A percentile compares a stretch with the other conserved stretches of the same genome.
These are phyloP conservation scores for Lepus timidus DNA, from an alignment of 2,113 vertebrate species.

Conservation along the genomic window DNA sequence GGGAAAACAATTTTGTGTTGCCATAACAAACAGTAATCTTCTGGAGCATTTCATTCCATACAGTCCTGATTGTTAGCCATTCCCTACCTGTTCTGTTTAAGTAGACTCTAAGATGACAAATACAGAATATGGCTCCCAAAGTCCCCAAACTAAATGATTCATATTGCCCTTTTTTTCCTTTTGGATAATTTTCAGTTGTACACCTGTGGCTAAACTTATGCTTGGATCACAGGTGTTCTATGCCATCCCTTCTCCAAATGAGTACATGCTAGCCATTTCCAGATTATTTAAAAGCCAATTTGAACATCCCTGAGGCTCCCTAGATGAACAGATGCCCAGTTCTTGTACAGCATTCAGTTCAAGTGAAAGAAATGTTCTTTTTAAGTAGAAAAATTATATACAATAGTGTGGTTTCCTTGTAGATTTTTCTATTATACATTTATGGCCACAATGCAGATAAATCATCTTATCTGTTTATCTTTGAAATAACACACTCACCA, in stretches of 20 bases:
- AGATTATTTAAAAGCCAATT: conserved; percentile 49
- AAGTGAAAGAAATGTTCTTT: background rate
- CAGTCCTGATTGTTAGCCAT: background rate
- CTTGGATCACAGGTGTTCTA: background rate
- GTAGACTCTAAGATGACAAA: background rate
- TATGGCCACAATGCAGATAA: background rate
- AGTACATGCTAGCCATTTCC: background rate
- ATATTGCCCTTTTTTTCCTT: background rate
- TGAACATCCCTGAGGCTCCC: background rate
- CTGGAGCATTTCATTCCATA: background rate
- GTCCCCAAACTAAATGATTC: conserved; percentile 1
- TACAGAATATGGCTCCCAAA: background rate
- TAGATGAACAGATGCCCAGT: background rate
- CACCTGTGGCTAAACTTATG: conserved; percentile 39
- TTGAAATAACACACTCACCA: background rate
- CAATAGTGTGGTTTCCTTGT: background rate
- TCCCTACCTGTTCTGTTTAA: background rate
- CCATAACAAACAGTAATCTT: background rate
- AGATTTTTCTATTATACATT: background rate
- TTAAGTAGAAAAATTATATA: background rate
- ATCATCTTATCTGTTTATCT: background rate
- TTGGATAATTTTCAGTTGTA: conserved; percentile 48
- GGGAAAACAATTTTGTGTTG: background rate
- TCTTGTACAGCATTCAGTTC: background rate
- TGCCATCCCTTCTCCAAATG: background rate